A percentile compares a stretch with the other conserved stretches of the same genome.
phyloP scores from a whole-genome alignment of 2,797 vertebrate genomes.

The Setipinna tenuifilis region DNA sequence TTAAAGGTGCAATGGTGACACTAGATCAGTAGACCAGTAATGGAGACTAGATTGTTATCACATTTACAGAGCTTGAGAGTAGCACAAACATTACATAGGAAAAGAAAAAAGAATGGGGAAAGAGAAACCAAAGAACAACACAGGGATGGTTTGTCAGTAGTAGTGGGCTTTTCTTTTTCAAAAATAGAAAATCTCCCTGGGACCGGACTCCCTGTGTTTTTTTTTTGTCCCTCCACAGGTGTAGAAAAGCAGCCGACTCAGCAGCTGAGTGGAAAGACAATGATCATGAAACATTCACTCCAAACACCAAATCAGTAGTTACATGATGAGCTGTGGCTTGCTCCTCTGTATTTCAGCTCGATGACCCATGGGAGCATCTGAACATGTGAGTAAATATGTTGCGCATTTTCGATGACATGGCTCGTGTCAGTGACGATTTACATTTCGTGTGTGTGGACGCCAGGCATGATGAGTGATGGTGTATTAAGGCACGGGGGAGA shows the following conservation, averaged over 20 bases:
- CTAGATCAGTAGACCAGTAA: background rate
- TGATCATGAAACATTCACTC: background rate
- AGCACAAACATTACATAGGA: background rate
- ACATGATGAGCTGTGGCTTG: background rate
- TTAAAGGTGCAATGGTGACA: background rate
- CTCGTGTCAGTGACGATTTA: slow-evolving; percentile 7
- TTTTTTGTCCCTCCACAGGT: no score
- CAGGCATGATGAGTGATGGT: background rate
- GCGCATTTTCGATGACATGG: slow-evolving; percentile 2
- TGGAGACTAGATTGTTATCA: background rate
- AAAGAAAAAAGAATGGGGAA: background rate
- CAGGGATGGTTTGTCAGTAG: no score
- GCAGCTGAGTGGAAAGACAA: background rate
- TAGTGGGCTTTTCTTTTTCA: no score
- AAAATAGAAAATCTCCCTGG: no score
- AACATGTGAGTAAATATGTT: background rate
- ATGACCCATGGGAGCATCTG: background rate
- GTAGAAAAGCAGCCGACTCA: background rate
- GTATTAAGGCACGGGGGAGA: background rate
- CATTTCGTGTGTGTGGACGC: background rate
- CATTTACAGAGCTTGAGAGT: background rate
- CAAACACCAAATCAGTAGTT: background rate
- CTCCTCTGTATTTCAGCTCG: background rate
- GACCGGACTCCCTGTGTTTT: no score
- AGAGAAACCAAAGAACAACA: background rate